Conservation (phyloP, 2,797 vertebrate species). For the Hirundo rustica region DNA sequence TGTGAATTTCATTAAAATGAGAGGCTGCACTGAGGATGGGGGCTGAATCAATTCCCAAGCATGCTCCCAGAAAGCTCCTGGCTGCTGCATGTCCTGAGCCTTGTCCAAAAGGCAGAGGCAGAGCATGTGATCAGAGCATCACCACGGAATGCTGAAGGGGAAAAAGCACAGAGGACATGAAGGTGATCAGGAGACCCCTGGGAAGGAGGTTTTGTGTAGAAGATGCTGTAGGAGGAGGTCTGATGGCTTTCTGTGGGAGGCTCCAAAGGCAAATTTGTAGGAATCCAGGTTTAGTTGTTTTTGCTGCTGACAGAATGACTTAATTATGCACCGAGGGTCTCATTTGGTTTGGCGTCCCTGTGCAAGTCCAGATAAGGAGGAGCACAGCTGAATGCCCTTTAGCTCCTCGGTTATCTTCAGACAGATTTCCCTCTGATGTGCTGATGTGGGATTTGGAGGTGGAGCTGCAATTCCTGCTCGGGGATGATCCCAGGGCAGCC, state of each 20-base stretch:
- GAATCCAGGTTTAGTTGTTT: conserved; percentile 3
- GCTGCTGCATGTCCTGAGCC: neutral
- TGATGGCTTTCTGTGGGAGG: neutral
- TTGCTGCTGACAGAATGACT: conserved; percentile 16
- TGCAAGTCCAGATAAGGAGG: neutral
- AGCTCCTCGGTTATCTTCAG: conserved; percentile 18
- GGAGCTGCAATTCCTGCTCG: neutral
- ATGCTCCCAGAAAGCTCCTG: rapidly evolving
- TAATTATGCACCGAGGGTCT: neutral
- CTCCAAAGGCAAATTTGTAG: neutral
- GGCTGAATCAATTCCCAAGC: neutral
- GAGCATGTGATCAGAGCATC: neutral
- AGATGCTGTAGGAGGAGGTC: neutral
- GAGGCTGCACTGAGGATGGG: neutral
- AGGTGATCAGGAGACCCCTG: neutral
- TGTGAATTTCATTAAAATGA: neutral
- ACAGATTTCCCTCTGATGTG: conserved; percentile 1
- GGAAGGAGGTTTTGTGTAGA: neutral
- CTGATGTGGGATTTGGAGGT: neutral
- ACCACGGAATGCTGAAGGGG: neutral
- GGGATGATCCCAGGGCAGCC: neutral
- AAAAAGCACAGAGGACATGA: neutral
- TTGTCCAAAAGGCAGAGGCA: neutral
- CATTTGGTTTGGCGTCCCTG: neutral
- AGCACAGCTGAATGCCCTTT: conserved; percentile 49